Conservation (phyloP, 1,140 invertebrate genomes). For the Pseudomyrmex flavicornis region DNA sequence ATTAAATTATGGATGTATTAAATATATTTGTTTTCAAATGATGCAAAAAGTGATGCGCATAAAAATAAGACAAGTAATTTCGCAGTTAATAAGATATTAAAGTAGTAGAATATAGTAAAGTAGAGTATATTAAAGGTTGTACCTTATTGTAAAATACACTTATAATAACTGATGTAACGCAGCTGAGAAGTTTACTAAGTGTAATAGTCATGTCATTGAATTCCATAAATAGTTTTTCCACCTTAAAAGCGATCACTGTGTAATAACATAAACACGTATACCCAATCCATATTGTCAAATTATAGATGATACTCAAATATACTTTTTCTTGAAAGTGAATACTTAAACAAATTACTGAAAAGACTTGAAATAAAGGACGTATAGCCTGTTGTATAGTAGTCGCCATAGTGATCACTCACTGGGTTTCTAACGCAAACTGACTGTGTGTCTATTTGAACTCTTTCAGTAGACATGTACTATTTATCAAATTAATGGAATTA, state of each 20-base stretch:
- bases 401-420: neutral
- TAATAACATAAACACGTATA: slow-evolving; percentile 10
- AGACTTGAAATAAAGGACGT: neutral
- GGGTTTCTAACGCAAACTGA: neutral
- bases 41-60: no score
- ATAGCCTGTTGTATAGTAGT: neutral
- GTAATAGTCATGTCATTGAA: no score
- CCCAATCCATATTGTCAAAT: neutral
- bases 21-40: no score
- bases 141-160: no score
- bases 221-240: no score
- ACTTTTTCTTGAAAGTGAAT: neutral
- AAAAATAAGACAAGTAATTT: no score
- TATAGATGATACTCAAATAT: slow-evolving; percentile 7
- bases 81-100: no score
- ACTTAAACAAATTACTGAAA: neutral
- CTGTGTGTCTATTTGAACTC: neutral
- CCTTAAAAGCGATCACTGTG: neutral
- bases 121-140: no score
- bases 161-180: no score
- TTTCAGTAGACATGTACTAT: neutral
- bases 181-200: no score
- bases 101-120: no score
- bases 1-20: no score
- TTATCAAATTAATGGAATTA: neutral